These are phyloP conservation scores for Calliphora vomitoria DNA, from an alignment of 2,888 invertebrate genomes.

Conservation along the genomic window DNA sequence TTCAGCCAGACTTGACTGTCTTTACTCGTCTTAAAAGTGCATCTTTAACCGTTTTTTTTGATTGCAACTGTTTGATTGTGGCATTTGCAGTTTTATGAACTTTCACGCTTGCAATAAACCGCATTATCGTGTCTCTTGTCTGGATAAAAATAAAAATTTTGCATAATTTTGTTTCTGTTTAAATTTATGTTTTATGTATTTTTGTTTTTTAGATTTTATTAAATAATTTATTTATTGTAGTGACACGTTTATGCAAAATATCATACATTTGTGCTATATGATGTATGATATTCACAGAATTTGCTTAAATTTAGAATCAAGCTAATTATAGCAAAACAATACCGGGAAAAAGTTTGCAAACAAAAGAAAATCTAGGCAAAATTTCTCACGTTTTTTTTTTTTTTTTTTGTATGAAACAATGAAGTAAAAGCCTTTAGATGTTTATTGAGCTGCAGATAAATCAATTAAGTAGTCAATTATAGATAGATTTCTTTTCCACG, in stretches of 20 bases:
- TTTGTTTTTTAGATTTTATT: constrained; percentile 2
- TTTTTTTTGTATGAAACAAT: background rate
- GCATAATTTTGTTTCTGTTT: constrained; percentile 33
- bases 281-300: background rate
- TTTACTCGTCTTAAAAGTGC: background rate
- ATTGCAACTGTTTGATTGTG: constrained; percentile 27
- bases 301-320: constrained; percentile 42
- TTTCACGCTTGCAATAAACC: constrained; percentile 65
- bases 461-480: constrained; percentile 33
- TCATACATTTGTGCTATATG: background rate
- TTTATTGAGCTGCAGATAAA: constrained; percentile 30
- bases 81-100: constrained; percentile 56
- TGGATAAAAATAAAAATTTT: constrained; percentile 21
- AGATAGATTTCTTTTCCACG: background rate
- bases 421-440: constrained; percentile 5
- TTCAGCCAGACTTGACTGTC: background rate
- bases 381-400: constrained; percentile 33
- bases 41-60: constrained; percentile 14
- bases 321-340: constrained; percentile 40
- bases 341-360: background rate
- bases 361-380: constrained; percentile 19
- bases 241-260: constrained; percentile 57
- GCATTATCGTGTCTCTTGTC: constrained; percentile 46
- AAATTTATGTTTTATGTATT: constrained; percentile 55
- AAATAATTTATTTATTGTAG: constrained; percentile 60